Conservation (phyloP, 2,113 vertebrate genomes). For the Oxyura jamaicensis region DNA sequence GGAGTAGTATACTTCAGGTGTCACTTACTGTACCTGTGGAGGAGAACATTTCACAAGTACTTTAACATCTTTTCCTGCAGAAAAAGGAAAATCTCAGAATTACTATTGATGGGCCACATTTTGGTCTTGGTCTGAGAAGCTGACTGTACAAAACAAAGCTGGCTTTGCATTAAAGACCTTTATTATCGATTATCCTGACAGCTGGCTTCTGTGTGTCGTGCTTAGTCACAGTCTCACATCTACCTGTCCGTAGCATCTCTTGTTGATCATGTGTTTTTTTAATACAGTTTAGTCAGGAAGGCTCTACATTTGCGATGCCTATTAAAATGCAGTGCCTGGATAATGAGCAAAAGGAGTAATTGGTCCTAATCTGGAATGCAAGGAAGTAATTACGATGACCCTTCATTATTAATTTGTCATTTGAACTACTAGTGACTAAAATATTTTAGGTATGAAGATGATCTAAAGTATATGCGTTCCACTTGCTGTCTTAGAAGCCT, state of each 20-base stretch:
- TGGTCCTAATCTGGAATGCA: neutral
- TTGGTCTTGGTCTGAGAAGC: neutral
- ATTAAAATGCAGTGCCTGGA: neutral
- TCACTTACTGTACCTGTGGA: neutral
- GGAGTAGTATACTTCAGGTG: neutral
- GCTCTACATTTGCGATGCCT: neutral
- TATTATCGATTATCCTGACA: neutral
- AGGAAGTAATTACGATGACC: neutral
- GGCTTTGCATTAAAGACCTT: neutral
- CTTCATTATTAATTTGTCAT: conserved; percentile 1
- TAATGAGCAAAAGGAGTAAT: conserved; percentile 1
- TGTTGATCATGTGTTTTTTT: neutral
- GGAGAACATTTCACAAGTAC: neutral
- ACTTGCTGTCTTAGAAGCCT: neutral
- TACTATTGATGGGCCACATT: neutral
- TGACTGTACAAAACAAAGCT: neutral
- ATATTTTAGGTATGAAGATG: neutral
- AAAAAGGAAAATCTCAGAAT: neutral
- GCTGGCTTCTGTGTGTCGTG: neutral
- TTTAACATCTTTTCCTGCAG: neutral
- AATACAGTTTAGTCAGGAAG: neutral
- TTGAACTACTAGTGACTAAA: conserved; percentile 5
- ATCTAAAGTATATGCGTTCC: conserved; percentile 9
- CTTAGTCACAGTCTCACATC: neutral
- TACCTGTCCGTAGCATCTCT: neutral